Conservation (phyloP, 2,797 vertebrate genomes). For the Thripadectes ignobilis region DNA sequence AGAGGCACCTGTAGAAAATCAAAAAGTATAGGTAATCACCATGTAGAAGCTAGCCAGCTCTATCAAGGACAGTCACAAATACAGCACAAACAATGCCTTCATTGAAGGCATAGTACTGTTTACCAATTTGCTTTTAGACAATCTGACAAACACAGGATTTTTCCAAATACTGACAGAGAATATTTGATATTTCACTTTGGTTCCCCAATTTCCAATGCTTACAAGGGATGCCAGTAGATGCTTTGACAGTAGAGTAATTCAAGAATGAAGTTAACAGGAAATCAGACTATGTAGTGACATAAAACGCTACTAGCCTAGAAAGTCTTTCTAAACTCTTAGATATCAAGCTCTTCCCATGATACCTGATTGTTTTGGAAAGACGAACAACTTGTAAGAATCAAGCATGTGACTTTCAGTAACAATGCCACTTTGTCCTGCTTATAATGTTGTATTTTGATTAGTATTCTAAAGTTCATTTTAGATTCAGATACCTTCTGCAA, state of each 20-base stretch:
- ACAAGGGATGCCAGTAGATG: background rate
- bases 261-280: background rate
- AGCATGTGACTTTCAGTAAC: background rate
- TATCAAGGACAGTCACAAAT: background rate
- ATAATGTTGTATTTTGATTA: background rate
- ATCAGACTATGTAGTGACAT: background rate
- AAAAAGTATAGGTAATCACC: background rate
- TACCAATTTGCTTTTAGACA: background rate
- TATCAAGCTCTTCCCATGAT: background rate
- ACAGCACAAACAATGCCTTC: background rate
- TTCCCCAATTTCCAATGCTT: background rate
- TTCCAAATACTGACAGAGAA: background rate
- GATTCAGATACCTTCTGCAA: background rate
- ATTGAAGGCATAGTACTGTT: background rate
- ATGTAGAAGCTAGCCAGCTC: background rate
- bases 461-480: background rate
- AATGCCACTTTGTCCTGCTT: background rate
- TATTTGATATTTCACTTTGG: background rate
- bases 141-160: background rate
- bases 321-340: background rate
- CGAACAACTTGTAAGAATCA: background rate
- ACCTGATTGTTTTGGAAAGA: background rate
- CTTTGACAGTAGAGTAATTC: background rate
- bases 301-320: background rate
- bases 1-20: background rate